Percentiles rank a stretch among this genome's conserved stretches.
These are phyloP conservation scores for Microcebus griseorufus DNA, from an alignment of 2,113 vertebrate species.

Conservation along the genomic window DNA sequence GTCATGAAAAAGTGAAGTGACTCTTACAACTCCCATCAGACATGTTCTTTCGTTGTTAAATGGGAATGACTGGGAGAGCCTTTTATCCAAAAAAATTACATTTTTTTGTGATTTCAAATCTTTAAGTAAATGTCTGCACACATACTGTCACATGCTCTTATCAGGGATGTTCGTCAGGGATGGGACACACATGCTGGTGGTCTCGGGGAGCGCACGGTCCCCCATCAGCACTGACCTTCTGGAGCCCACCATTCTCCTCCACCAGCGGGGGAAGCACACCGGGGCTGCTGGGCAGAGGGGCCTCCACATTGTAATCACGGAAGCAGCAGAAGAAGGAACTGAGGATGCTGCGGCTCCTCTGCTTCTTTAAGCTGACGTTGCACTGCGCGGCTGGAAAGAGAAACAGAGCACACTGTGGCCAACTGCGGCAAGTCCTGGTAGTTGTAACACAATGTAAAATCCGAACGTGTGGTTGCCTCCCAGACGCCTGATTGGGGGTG, in stretches of 20 bases:
- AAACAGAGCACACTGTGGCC: neutral
- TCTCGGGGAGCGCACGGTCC: accelerated
- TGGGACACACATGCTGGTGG: accelerated
- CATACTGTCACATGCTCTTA: neutral
- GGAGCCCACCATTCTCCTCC: conserved; percentile 96
- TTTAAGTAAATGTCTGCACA: neutral
- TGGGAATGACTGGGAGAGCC: neutral
- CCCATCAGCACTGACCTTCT: conserved; percentile 88
- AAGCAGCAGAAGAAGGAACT: conserved; percentile 99
- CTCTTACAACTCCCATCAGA: neutral
- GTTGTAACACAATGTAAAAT: accelerated
- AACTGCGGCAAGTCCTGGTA: accelerated
- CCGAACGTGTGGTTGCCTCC: accelerated
- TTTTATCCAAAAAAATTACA: neutral
- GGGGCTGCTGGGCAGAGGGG: conserved; percentile 91
- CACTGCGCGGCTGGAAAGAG: conserved; percentile 90
- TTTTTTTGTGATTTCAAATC: neutral
- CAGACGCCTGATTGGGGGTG: neutral
- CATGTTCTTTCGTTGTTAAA: neutral
- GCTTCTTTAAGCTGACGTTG: conserved; percentile 95
- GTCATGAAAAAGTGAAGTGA: conserved; percentile 19
- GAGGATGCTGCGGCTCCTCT: conserved; percentile 95
- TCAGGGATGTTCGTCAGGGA: accelerated
- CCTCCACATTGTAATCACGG: conserved; percentile 96
- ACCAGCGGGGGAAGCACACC: conserved; percentile 90